These are phyloP conservation scores for Drosophila bifasciata DNA, from an alignment of 1,140 invertebrate genomes.

Conservation along the genomic window DNA sequence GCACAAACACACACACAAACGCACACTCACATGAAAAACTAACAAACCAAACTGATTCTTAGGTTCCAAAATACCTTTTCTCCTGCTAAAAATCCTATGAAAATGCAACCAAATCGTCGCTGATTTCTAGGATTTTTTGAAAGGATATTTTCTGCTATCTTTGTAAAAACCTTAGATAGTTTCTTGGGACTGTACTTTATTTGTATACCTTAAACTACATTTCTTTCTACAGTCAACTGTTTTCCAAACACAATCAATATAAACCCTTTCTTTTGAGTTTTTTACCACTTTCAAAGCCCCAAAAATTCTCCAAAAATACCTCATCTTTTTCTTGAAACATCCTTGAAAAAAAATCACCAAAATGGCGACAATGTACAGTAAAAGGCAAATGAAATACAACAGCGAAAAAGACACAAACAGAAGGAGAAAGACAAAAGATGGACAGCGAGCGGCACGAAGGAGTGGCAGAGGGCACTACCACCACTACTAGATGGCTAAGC, in stretches of 20 bases:
- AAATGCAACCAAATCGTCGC: too few relatives aligned
- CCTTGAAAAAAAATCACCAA: constrained; percentile 7
- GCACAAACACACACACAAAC: too few relatives aligned
- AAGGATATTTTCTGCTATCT: too few relatives aligned
- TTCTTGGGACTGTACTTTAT: too few relatives aligned
- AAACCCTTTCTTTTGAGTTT: too few relatives aligned
- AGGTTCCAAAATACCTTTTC: constrained; percentile 2
- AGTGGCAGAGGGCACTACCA: neutral
- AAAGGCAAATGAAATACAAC: constrained; percentile 34
- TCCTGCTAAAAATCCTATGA: too few relatives aligned
- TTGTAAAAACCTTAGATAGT: too few relatives aligned
- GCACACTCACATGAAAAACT: constrained; percentile 6
- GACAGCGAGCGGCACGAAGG: neutral
- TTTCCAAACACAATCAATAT: too few relatives aligned
- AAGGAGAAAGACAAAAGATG: constrained; percentile 5
- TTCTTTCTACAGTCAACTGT: too few relatives aligned
- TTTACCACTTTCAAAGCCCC: too few relatives aligned
- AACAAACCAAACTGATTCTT: constrained; percentile 23
- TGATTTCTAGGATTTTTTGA: too few relatives aligned
- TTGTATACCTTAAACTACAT: too few relatives aligned
- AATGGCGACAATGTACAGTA: constrained; percentile 15
- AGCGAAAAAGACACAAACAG: constrained; percentile 9
- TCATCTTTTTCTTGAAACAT: neutral
- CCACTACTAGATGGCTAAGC: constrained; percentile 15
- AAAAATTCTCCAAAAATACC: constrained; percentile 8